Percentiles rank a stretch among this genome's conserved stretches.
These are phyloP conservation scores for Autographa pulchrina DNA, from an alignment of 2,888 invertebrate genomes.

Conservation along the genomic window DNA sequence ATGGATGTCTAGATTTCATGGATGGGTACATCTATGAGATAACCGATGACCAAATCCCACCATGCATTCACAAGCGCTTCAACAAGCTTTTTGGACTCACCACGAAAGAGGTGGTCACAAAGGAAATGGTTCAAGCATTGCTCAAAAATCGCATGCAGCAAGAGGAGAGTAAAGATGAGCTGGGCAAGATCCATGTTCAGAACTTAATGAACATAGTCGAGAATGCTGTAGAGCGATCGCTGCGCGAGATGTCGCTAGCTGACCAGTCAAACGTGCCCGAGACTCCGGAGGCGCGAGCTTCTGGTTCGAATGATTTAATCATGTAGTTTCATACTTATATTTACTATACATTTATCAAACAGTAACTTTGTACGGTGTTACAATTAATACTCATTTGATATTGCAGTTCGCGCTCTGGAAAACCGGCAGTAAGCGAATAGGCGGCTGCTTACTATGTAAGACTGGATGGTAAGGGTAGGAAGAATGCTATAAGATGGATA, in stretches of 20 bases:
- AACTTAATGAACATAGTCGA: constrained; percentile 48
- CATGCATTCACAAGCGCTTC: constrained; percentile 39
- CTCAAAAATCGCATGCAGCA: constrained; percentile 38
- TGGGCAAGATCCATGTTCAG: constrained; percentile 49
- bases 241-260: constrained; percentile 33
- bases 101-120: constrained; percentile 41
- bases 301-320: neutral
- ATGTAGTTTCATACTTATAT: neutral
- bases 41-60: constrained; percentile 39
- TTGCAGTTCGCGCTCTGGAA: neutral
- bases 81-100: constrained; percentile 45
- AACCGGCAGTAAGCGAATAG: neutral
- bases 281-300: neutral
- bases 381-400: neutral
- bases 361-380: neutral
- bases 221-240: constrained; percentile 44
- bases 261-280: neutral
- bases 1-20: constrained; percentile 40
- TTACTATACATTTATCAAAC: neutral
- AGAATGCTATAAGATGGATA: neutral
- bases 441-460: neutral
- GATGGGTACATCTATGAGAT: constrained; percentile 45
- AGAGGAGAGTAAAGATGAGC: constrained; percentile 46
- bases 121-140: constrained; percentile 49
- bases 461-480: neutral